Conservation (phyloP, 1,140 invertebrate genomes). For the honey bee (Apis mellifera) region DNA sequence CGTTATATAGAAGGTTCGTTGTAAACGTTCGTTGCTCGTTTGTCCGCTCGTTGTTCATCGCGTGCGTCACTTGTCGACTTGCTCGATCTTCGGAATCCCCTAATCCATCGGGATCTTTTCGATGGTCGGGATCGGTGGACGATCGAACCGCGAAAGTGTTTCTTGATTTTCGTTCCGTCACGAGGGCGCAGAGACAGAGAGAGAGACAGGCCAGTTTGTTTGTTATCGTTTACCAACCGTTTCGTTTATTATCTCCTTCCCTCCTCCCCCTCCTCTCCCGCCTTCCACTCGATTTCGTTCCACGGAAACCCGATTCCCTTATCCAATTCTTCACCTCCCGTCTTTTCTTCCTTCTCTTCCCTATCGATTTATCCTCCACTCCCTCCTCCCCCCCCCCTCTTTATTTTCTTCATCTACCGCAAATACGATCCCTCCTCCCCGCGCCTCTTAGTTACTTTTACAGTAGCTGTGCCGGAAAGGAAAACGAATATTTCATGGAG, state of each 20-base stretch:
- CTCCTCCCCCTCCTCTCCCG: no score
- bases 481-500: conserved; percentile 71
- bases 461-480: conserved; percentile 39
- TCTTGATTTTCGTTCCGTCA: conserved; percentile 13
- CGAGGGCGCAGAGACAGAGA: no score
- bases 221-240: background rate
- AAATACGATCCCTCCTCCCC: background rate
- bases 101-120: background rate
- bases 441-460: conserved; percentile 13
- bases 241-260: background rate
- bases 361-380: background rate
- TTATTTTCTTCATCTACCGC: background rate
- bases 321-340: background rate
- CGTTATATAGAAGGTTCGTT: background rate
- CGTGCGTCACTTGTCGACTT: background rate
- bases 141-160: conserved; percentile 33
- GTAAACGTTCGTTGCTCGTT: no score
- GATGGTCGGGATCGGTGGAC: background rate
- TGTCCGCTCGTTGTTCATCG: no score
- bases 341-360: background rate
- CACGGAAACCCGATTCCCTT: background rate
- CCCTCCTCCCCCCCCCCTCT: background rate
- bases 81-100: background rate
- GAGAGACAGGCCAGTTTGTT: conserved; percentile 1
- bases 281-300: background rate